These are phyloP conservation scores for Caerostris darwini DNA, from an alignment of 1,140 invertebrate species.

Conservation along the genomic window DNA sequence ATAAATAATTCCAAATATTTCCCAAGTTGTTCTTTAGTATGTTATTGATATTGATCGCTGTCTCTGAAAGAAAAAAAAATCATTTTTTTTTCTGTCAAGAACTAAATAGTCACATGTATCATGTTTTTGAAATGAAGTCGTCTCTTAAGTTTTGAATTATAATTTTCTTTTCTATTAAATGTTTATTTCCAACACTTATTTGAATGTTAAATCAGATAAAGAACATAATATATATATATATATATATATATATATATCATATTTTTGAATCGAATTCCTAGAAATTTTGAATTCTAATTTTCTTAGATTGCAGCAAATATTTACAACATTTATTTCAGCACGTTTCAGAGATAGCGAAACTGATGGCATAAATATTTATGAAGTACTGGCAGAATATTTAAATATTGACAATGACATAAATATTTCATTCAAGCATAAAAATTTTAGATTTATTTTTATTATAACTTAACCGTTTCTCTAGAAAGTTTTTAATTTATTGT, in stretches of 20 bases:
- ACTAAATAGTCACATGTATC: not conserved
- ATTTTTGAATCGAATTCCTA: not conserved
- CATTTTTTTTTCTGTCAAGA: not conserved
- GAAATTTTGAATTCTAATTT: not conserved
- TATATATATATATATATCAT: too few species aligned
- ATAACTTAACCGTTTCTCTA: too few species aligned
- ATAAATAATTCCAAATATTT: constrained; percentile 39
- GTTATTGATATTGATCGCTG: constrained; percentile 49
- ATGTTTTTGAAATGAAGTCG: not conserved
- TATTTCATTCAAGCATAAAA: too few species aligned
- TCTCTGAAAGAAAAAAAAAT: not conserved
- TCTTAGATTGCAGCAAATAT: not conserved
- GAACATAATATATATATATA: not conserved
- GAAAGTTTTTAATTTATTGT: too few species aligned
- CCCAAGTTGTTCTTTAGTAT: constrained; percentile 9
- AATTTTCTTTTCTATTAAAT: not conserved
- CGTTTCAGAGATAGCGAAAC: too few species aligned
- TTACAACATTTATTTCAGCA: too few species aligned
- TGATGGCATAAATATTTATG: too few species aligned
- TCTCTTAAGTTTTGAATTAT: not conserved
- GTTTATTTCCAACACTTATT: not conserved
- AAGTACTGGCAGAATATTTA: too few species aligned
- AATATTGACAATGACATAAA: too few species aligned
- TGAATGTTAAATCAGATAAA: not conserved
- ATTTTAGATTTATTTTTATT: too few species aligned